Base-by-base conservation (phyloP, 2,888 invertebrate genomes). In the Anagyrus pseudococci region DNA sequence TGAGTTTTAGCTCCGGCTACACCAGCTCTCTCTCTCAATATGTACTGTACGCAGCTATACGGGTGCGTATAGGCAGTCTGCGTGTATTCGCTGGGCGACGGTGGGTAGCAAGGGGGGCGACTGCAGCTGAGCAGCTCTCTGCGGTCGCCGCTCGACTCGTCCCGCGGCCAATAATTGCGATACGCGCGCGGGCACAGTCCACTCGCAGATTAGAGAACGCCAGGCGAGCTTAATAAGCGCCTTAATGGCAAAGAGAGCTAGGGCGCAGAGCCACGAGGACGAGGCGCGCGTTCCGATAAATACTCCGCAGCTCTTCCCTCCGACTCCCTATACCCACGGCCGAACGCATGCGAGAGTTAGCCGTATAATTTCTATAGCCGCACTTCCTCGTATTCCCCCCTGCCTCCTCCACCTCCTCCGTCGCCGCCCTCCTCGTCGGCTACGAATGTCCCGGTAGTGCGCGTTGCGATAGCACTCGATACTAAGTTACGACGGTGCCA, bases 231-330 rank as follows among this genome's bases (percentile, higher is more conserved):
- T 76, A 77, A 77, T 77, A 74, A 74, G 71, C 71, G 70, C 72
- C 72, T 74, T 77, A 77, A 77, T 77, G n/a, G n/a, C n/a, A n/a
- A 76, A 77, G 76, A 76, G 73, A 76, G 73, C 73, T n/a, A n/a
- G n/a, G n/a, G n/a, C n/a, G n/a, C n/a, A n/a, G n/a, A n/a, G n/a
- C n/a, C n/a, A n/a, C n/a, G n/a, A n/a, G n/a, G n/a, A n/a, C n/a
- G n/a, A n/a, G n/a, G n/a, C n/a, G n/a, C 71, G 69, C 70, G 67
- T 64, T 67, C 66, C 55, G 67, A 69, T 71, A 68, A 68, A 73
- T 72, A 68, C 64, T 72, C n/a, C 72, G 73, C 72, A 70, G 59
- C 68, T 69, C n/a, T n/a, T n/a, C n/a, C n/a, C n/a, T n/a, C n/a
- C n/a, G n/a, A n/a, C n/a, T n/a, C n/a, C n/a, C n/a, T n/a, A n/a